phyloP scores from a whole-genome alignment of 2,797 vertebrate species.

The Alauda arvensis region DNA sequence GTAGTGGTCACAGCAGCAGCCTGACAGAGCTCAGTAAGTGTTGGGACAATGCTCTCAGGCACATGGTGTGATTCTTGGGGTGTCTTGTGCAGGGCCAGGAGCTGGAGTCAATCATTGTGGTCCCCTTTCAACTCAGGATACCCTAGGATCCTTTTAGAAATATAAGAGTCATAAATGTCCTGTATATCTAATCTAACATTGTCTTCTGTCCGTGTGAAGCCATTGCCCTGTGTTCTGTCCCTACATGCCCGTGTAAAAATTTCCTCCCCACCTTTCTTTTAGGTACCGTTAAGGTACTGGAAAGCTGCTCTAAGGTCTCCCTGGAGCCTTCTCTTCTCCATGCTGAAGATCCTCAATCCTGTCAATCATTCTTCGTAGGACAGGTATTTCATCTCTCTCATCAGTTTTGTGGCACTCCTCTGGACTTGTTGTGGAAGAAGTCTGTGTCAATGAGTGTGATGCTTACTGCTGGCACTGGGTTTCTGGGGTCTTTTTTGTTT shows the following conservation, averaged over 20 bases:
- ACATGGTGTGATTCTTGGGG: no score
- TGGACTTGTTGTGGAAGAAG: background rate
- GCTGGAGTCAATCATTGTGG: fast-evolving
- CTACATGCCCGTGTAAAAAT: background rate
- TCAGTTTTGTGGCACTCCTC: background rate
- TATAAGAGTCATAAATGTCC: background rate
- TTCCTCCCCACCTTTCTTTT: background rate
- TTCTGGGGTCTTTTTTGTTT: background rate
- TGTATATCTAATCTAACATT: background rate
- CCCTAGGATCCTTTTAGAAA: background rate
- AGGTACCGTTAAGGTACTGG: background rate
- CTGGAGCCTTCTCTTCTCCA: background rate
- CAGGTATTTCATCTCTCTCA: background rate
- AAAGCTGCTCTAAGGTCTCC: background rate
- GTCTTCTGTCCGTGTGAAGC: background rate
- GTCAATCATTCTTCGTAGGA: background rate
- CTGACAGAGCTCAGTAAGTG: background rate
- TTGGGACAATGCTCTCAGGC: background rate
- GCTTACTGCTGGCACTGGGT: no score
- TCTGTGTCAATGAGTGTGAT: background rate
- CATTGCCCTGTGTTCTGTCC: background rate
- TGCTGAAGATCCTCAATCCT: background rate
- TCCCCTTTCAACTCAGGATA: background rate
- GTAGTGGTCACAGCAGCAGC: background rate
- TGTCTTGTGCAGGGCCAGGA: background rate